Base-by-base conservation (phyloP, 1,140 invertebrate genomes). In the Trichomalopsis sarcophagae region DNA sequence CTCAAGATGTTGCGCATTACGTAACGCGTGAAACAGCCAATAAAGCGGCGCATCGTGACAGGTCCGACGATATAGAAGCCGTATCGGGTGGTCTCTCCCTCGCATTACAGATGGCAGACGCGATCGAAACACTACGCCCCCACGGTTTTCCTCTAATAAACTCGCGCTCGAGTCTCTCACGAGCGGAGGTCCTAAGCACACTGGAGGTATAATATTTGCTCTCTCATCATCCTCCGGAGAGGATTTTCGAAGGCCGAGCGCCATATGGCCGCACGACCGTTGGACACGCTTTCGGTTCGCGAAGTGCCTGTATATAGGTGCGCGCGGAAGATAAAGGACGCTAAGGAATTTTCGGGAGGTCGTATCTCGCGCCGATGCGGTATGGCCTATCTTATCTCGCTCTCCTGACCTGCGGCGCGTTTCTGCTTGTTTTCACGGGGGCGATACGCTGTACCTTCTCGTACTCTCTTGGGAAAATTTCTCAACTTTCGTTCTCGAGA, bases 31-130 rank as follows among this genome's bases (percentile, higher is more conserved):
- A 9, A n/a, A 40, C 11, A 23, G 21, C 6, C n/a, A n/a, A 44
- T 44, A 36, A 76, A 76, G 21, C 21, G 17, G 2, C 40, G 5
- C 17, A 17, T 55, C 55, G 9, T 6, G 76, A 55, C 10, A 62
- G 76, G 6, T 62, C 4, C 17, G 55, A n/a, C 1, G 55, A 17
- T 55, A 55, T 36, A 0, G 50, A 62, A 21, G 17, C 13, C 30
- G 21, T 68, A 17, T 62, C 17, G 62, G 77, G 55, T 40, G 77
- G 55, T 68, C 77, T 23, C 13, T 10, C 2, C 7, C n/a, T 14
- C 10, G 14, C 17, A 21, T 17, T 66, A 62, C 77, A 79, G 77
- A 79, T 79, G 77, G 55, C 14, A 66, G 33, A 68, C 30, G 77
- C 33, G 5, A 17, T 14, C 5, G 13, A 81, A 55, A 21, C 17